Percentiles rank a stretch among this genome's conserved stretches.
phyloP scores from a whole-genome alignment of 2,797 vertebrate species.

The Tarsius wallacei region DNA sequence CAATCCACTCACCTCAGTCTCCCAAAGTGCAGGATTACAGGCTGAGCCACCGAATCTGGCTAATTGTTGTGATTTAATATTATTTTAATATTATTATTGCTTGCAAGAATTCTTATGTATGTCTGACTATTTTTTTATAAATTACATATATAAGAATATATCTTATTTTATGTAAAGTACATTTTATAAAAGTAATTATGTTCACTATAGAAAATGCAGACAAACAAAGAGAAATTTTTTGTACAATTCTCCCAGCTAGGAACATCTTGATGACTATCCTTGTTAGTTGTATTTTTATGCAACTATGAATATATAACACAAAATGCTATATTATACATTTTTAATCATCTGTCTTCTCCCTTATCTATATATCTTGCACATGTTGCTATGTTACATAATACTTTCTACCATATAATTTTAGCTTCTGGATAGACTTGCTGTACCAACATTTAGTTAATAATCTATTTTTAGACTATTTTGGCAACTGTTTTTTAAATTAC shows the following conservation, averaged over 20 bases:
- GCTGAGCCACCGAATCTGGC: too few relatives aligned
- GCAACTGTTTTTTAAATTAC: neutral
- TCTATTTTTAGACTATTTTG: slow-evolving; percentile 20
- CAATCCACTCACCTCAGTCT: too few relatives aligned
- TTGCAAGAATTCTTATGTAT: slow-evolving; percentile 27
- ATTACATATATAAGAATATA: neutral
- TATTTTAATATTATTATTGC: slow-evolving; percentile 40
- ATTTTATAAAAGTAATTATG: slow-evolving; percentile 41
- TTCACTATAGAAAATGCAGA: slow-evolving; percentile 59
- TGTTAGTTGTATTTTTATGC: neutral
- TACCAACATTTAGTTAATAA: slow-evolving; percentile 52
- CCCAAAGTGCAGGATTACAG: too few relatives aligned
- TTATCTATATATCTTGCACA: neutral
- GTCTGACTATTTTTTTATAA: slow-evolving; percentile 10
- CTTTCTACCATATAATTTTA: slow-evolving; percentile 22
- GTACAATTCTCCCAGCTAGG: neutral
- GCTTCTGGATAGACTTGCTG: slow-evolving; percentile 47
- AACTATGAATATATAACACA: neutral
- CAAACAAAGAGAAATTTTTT: slow-evolving; percentile 22
- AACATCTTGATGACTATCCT: neutral
- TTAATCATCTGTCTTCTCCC: neutral
- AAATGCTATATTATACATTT: neutral
- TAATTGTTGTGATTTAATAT: neutral
- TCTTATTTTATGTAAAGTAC: slow-evolving; percentile 39
- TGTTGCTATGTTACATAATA: slow-evolving; percentile 36